phyloP scores from a whole-genome alignment of 2,888 invertebrate species.

The Mechanitis mazaeus region DNA sequence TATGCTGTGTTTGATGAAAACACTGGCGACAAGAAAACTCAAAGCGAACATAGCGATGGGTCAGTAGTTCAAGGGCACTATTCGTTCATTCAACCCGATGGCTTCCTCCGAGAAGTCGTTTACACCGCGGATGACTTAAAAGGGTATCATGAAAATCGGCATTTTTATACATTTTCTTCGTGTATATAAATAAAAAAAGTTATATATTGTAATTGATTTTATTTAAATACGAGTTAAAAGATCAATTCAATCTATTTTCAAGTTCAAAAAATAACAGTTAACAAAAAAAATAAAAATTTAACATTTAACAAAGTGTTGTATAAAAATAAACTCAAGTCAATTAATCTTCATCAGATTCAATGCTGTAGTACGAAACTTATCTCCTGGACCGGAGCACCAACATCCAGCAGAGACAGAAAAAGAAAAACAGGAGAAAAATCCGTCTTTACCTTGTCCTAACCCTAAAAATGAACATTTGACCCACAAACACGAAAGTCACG shows the following conservation, averaged over 20 bases:
- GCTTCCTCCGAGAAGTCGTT: conserved; percentile 69
- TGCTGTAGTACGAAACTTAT: conserved; percentile 58
- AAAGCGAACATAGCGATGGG: conserved; percentile 73
- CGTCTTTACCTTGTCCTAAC: conserved; percentile 41
- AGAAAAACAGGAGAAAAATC: conserved; percentile 21
- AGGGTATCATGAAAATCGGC: conserved; percentile 46
- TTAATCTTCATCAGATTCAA: conserved; percentile 49
- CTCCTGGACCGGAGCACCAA: conserved; percentile 37
- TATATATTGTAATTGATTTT: neutral
- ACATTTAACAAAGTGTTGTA: too few species aligned
- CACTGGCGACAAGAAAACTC: conserved; percentile 74
- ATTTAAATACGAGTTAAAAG: neutral
- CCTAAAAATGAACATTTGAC: conserved; percentile 46
- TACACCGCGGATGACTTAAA: conserved; percentile 72
- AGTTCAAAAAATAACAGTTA: too few species aligned
- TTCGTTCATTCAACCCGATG: conserved; percentile 74
- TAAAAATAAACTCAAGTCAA: too few species aligned
- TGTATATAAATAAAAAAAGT: neutral
- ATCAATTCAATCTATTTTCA: too few species aligned
- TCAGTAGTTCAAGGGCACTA: conserved; percentile 72
- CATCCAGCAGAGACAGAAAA: conserved; percentile 19
- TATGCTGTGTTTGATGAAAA: conserved; percentile 73
- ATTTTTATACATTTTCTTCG: conserved; percentile 2
- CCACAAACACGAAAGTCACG: conserved; percentile 26
- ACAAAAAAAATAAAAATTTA: too few species aligned